Evolutionary conservation across 1,140 invertebrate genomes (phyloP).

Genomic region (Propsilocerus akamusi): DNA sequence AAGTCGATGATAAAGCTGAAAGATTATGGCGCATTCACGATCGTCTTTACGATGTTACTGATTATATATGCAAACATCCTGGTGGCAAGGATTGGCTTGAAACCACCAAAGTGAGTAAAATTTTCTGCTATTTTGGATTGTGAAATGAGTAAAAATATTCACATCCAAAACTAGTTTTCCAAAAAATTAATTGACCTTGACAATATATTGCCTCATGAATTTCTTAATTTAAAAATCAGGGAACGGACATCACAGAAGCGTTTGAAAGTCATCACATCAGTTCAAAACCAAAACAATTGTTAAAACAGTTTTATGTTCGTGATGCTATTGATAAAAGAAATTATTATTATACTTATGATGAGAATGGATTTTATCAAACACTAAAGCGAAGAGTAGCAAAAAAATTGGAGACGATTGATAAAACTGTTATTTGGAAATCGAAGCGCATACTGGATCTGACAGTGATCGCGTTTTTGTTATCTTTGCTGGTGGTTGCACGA

Average conservation of each 20-base stretch:
- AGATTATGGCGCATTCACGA: constrained; percentile 60
- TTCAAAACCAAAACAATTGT: constrained; percentile 27
- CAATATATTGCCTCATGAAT: not conserved
- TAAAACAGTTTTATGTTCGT: constrained; percentile 40
- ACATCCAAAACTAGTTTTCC: not conserved
- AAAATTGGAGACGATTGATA: constrained; percentile 26
- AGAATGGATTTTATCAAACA: constrained; percentile 47
- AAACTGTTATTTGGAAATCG: constrained; percentile 15
- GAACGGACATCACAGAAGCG: constrained; percentile 58
- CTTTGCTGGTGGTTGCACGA: constrained; percentile 20
- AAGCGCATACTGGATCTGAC: constrained; percentile 27
- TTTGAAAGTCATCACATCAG: constrained; percentile 47
- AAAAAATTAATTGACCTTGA: not conserved
- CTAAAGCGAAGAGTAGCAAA: constrained; percentile 35
- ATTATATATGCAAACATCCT: constrained; percentile 52
- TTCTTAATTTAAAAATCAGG: constrained; percentile 21
- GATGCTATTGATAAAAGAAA: constrained; percentile 33
- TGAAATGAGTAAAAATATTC: not conserved
- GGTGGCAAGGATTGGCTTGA: constrained; percentile 57
- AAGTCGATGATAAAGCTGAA: constrained; percentile 48
- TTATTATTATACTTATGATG: constrained; percentile 43
- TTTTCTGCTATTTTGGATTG: not conserved
- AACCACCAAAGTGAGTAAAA: constrained; percentile 34
- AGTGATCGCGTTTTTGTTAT: constrained; percentile 16
- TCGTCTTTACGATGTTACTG: constrained; percentile 50